These are phyloP conservation scores for Ceratosolen fusciceps DNA, from an alignment of 1,140 invertebrate genomes.

Conservation along the genomic window DNA sequence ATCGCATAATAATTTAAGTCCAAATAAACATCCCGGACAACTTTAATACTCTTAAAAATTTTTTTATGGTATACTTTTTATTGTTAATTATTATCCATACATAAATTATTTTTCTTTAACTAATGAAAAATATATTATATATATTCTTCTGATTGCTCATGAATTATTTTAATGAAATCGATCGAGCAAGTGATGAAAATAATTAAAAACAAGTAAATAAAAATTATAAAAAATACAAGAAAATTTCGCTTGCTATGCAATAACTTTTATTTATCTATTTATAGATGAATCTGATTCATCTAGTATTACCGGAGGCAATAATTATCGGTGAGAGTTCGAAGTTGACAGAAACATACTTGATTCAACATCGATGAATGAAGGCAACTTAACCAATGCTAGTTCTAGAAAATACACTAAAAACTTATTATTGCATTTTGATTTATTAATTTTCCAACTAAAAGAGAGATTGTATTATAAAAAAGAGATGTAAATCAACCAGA, in stretches of 20 bases:
- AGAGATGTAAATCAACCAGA: too few relatives aligned
- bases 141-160: too few relatives aligned
- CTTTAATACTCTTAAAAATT: background rate
- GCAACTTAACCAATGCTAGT: background rate
- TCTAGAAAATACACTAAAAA: background rate
- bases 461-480: background rate
- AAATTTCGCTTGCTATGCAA: background rate
- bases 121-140: too few relatives aligned
- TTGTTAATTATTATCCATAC: too few relatives aligned
- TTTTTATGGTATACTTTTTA: too few relatives aligned
- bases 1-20: background rate
- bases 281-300: constrained; percentile 19
- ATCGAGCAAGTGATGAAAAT: too few relatives aligned
- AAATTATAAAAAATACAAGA: too few relatives aligned
- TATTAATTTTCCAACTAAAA: background rate
- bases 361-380: background rate
- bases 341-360: constrained; percentile 16
- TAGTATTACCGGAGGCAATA: background rate
- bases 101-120: too few relatives aligned
- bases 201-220: too few relatives aligned
- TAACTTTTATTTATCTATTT: too few relatives aligned
- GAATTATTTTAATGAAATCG: too few relatives aligned
- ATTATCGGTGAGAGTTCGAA: constrained; percentile 20
- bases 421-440: constrained; percentile 25
- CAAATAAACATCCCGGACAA: background rate